Percentiles rank a stretch among this genome's conserved stretches.
Conservation (phyloP, 2,888 invertebrate species). For the Drosophila falleni region DNA sequence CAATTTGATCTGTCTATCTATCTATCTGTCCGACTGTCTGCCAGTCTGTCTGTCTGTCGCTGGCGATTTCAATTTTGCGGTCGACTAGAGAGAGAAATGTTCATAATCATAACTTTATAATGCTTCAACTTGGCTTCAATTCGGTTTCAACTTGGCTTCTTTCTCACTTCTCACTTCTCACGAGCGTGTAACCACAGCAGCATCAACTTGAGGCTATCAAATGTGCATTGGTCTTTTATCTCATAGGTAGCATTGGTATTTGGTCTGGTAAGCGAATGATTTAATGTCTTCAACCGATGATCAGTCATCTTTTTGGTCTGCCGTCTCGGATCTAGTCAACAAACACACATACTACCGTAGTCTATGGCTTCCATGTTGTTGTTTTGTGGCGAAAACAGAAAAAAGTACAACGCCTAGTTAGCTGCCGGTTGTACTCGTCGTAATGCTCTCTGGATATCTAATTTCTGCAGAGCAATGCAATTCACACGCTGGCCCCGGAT, state of each 20-base stretch:
- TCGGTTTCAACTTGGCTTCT: constrained; percentile 10
- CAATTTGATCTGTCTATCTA: constrained; percentile 28
- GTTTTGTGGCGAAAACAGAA: not conserved
- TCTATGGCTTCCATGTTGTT: constrained; percentile 55
- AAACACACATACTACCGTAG: constrained; percentile 8
- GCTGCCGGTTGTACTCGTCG: constrained; percentile 9
- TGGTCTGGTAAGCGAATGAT: constrained; percentile 55
- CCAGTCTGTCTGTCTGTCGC: constrained; percentile 32
- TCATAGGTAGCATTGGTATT: constrained; percentile 25
- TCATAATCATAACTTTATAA: constrained; percentile 66
- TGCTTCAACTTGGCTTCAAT: constrained; percentile 21
- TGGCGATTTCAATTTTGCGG: constrained; percentile 58
- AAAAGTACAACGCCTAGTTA: constrained; percentile 57
- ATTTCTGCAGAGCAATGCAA: constrained; percentile 64
- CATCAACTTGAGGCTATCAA: constrained; percentile 46
- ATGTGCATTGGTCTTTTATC: constrained; percentile 39
- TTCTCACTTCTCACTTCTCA: constrained; percentile 51
- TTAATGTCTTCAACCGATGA: constrained; percentile 73
- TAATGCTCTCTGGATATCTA: constrained; percentile 58
- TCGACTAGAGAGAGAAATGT: constrained; percentile 48
- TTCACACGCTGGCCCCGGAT: constrained; percentile 64
- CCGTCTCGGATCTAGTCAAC: constrained; percentile 13
- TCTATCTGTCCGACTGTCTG: constrained; percentile 22
- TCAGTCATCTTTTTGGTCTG: constrained; percentile 56
- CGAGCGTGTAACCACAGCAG: constrained; percentile 69